Base-by-base conservation (phyloP, 1,140 invertebrate species). In the Mamestra configurata region DNA sequence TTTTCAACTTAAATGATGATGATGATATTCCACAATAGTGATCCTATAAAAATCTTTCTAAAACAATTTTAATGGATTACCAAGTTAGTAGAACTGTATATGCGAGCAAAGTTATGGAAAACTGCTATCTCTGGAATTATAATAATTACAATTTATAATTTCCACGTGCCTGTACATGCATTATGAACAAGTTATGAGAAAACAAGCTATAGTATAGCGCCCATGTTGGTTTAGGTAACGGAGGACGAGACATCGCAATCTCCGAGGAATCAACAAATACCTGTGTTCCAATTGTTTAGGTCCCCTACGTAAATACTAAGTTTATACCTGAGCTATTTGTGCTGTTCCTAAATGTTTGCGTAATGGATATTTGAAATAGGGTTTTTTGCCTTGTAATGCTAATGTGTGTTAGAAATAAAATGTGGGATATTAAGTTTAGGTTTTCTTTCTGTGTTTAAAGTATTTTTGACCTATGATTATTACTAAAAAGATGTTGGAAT, bases 301-400 rank as follows among this genome's bases (percentile, higher is more conserved):
- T 27, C 22, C 13, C n/a, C n/a, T 20, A 51, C 49, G 68, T 51
- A 71, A 71, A 71, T 51, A 71, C 68, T 71, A 71, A 35, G 46
- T 49, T 1, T 24, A 24, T 20, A 22, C 18, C 37, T 24, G 18
- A n/a, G 10, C 8, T 11, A 43, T 57, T 22, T 40, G 7, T 61
- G n/a, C 11, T 31, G 27, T 31, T 3, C 27, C 27, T 31, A 3
- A 31, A 31, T 68, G 8, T 68, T 24, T 31, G 13, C 6, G 8
- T 37, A 64, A 64, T 37, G 35, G 59, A 37, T 64, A 40, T 11
- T 35, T 57, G 24, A 57, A 57, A 24, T 27, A 24, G 22, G 22
- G 8, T 11, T 31, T 31, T 31, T 31, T 31, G 27, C 27, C 5
- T 31, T 31, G 27, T 3, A 31, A 1, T 31, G 1, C 1, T 31